phyloP scores from a whole-genome alignment of 2,113 vertebrate genomes.

The Anser cygnoides region DNA sequence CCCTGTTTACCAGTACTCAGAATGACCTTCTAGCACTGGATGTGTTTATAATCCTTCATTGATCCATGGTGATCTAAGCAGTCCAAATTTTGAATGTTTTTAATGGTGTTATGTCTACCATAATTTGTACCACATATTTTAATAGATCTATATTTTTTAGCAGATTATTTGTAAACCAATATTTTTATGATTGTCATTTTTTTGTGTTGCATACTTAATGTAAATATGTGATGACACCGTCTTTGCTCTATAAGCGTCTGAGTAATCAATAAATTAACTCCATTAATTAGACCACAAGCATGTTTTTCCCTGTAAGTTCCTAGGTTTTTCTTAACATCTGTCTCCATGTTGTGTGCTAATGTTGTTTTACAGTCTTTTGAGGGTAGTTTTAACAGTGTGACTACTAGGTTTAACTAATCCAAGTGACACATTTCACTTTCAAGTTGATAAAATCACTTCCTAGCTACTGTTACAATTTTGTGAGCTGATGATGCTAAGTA shows the following conservation, averaged over 20 bases:
- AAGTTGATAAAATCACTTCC: neutral
- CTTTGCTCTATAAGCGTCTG: neutral
- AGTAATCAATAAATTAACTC: neutral
- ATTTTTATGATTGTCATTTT: neutral
- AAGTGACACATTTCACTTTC: neutral
- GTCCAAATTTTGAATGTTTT: neutral
- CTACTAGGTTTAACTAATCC: neutral
- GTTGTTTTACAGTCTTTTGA: neutral
- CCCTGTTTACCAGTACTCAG: neutral
- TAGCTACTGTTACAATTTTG: neutral
- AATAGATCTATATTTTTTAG: neutral
- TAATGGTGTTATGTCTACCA: neutral
- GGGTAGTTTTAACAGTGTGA: neutral
- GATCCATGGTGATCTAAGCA: neutral
- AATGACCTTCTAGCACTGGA: neutral
- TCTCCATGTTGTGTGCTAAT: neutral
- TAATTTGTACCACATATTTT: neutral
- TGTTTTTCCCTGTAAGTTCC: accelerated
- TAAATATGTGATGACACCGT: neutral
- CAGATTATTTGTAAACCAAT: neutral
- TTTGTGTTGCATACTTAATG: neutral
- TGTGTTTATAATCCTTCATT: neutral
- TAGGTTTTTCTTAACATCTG: neutral
- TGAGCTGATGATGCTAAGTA: neutral
- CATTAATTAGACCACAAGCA: neutral